Base-by-base conservation (phyloP, 2,888 invertebrate species). In the Loripinus fragilis region DNA sequence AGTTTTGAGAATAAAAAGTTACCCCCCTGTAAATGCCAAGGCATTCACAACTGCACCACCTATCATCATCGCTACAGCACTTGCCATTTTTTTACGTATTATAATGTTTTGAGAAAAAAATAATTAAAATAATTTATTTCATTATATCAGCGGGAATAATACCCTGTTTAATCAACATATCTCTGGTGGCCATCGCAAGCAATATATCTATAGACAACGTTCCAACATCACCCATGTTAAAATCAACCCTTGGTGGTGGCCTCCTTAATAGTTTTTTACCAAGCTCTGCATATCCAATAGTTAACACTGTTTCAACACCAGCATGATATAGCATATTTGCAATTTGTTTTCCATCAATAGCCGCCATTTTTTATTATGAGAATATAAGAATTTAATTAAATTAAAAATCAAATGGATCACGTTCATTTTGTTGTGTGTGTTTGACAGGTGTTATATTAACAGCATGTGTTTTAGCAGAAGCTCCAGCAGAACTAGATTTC, bases 151-250 rank as follows among this genome's bases (percentile, higher is more conserved):
- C 41, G n/a, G 45, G 45, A 23, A 42, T 42, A 23, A 67, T 42
- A 67, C 42, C 67, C 25, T 42, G 67, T 42, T 42, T 67, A 67
- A 42, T 42, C 41, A 69, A 48, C 69, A 69, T 69, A 69, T 69
- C 69, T 69, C 30, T 69, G n/a, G 69, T 69, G 7, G 69, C 69
- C 69, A 69, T 69, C 30, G 69, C 69, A 12, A 52, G n/a, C 52
- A 30, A 52, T 52, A 70, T 30, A 52, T 35, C 23, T 35, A 78
- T 15, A 1, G 70, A 41, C 33, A 78, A 71, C 66, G 74, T 74
- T 71, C 55, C 74, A 66, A 78, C 66, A 71, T 74, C 78, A 28
- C 55, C 71, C 74, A 74, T 74, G 55, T 78, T 78, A 66, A 73
- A 66, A 67, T 73, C 73, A 3, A 73, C 70, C 52, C 65, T 77